phyloP scores from a whole-genome alignment of 2,797 vertebrate genomes.

The Xyrichtys novacula region DNA sequence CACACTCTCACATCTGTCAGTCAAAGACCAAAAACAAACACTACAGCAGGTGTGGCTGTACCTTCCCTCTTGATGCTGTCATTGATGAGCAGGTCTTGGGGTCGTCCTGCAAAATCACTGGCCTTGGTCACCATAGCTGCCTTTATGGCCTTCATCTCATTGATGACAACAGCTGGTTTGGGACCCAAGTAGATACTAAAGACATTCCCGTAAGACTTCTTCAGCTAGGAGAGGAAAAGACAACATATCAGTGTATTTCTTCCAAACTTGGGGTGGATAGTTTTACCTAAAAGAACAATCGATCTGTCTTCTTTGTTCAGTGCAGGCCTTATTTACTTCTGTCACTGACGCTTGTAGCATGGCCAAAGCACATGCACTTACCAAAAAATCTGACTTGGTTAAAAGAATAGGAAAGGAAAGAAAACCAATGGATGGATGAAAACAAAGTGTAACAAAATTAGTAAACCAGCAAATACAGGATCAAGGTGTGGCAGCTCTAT shows the following conservation, averaged over 20 bases:
- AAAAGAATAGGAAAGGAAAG: background rate
- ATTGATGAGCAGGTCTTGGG: conserved; percentile 70
- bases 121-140: conserved; percentile 74
- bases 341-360: too few species aligned
- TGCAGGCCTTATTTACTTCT: background rate
- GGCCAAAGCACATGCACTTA: background rate
- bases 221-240: conserved; percentile 65
- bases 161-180: conserved; percentile 76
- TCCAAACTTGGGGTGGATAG: background rate
- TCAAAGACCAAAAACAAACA: too few species aligned
- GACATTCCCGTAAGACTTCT: conserved; percentile 76
- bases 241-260: background rate
- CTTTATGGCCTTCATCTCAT: conserved; percentile 82
- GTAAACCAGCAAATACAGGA: too few species aligned
- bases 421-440: background rate
- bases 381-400: background rate
- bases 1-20: too few species aligned
- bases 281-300: background rate
- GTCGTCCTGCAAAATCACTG: conserved; percentile 78
- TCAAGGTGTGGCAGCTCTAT: too few species aligned
- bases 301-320: background rate
- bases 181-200: conserved; percentile 78
- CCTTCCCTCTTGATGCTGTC: conserved; percentile 59
- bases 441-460: background rate
- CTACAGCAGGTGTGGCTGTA: conserved; percentile 44